Evolutionary conservation across 2,888 invertebrate species (phyloP).

Genomic region (Microdon myrmicae): DNA sequence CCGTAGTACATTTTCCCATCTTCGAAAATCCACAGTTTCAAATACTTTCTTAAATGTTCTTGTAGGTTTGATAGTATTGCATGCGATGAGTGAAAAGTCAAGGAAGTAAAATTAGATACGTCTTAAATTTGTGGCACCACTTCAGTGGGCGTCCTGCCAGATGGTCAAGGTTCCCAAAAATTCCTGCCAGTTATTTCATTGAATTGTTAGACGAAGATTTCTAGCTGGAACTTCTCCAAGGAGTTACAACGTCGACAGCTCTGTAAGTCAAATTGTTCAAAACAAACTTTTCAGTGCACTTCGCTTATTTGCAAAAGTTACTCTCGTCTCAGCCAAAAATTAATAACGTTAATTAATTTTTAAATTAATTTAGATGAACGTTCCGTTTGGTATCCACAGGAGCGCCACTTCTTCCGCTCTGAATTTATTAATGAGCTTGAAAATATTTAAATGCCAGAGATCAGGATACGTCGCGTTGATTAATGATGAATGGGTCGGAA

Average conservation of each 20-base stretch:
- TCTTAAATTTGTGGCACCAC: too few relatives aligned
- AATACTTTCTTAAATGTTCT: too few relatives aligned
- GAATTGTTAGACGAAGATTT: too few relatives aligned
- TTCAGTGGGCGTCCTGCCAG: too few relatives aligned
- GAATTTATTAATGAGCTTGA: conserved; percentile 27
- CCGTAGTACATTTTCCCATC: too few relatives aligned
- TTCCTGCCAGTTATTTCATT: too few relatives aligned
- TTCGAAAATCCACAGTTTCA: too few relatives aligned
- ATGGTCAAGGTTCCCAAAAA: too few relatives aligned
- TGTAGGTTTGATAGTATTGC: too few relatives aligned
- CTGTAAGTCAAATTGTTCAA: conserved; percentile 24
- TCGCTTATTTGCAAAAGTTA: conserved; percentile 8
- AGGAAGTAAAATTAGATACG: too few relatives aligned
- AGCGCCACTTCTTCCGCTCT: conserved; percentile 1
- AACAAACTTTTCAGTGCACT: conserved; percentile 32
- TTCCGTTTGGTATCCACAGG: background rate
- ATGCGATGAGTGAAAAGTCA: too few relatives aligned
- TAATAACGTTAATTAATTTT: conserved; percentile 38
- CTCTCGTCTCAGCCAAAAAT: conserved; percentile 3
- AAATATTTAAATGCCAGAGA: conserved; percentile 13
- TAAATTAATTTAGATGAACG: conserved; percentile 27
- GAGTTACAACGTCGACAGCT: too few relatives aligned
- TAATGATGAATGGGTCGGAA: conserved; percentile 16
- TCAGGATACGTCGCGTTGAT: conserved; percentile 25
- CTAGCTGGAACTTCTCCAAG: conserved; percentile 21